Evolutionary conservation across 2,888 invertebrate genomes (phyloP), one percentile per base, ranked within the genome.

Genomic region (Plagodis pulveraria): DNA sequence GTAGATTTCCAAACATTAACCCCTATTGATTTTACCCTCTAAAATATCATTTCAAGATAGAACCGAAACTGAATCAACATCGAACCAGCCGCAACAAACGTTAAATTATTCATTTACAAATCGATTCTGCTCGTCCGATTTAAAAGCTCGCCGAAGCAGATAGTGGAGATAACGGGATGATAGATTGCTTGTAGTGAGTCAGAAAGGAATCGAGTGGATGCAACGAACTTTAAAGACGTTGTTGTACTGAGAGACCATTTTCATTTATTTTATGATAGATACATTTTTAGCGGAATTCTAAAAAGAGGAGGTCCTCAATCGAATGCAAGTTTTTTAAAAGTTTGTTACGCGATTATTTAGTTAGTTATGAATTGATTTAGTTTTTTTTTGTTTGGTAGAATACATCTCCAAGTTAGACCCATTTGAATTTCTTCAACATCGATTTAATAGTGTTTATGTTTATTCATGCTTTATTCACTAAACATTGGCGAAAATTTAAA

Each of bases 221-320:
- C 61, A 65, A 56, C 43, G 58, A 62, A 56, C 66, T 47, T 7
- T 50, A 8, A 58, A 40, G 47, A 22, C 42, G 22, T 5, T 10
- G 40, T 10, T 10, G 10, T 10, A 40, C 10, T 10, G 10, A 40
- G 40, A 10, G 5, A 40, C 40, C 22, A 22, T 22, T 22, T 22
- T 22, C 22, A 22, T 22, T 22, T 22, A 1, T 4, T 22, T 22
- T 22, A 22, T 22, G 22, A 22, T 22, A 22, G 1, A 22, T 22
- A 22, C 22, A 22, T 22, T 22, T 22, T 22, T 2, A n/a, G n/a
- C n/a, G n/a, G n/a, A n/a, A n/a, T n/a, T n/a, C n/a, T n/a, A 22
- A 1, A 22, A 4, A 22, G 22, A 22, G 22, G 22, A 22, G 22
- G 22, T 22, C 4, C 22, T 22, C 22, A 22, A 22, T 22, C 22